Conservation (phyloP, 2,888 invertebrate genomes). For the Metalampra italica region DNA sequence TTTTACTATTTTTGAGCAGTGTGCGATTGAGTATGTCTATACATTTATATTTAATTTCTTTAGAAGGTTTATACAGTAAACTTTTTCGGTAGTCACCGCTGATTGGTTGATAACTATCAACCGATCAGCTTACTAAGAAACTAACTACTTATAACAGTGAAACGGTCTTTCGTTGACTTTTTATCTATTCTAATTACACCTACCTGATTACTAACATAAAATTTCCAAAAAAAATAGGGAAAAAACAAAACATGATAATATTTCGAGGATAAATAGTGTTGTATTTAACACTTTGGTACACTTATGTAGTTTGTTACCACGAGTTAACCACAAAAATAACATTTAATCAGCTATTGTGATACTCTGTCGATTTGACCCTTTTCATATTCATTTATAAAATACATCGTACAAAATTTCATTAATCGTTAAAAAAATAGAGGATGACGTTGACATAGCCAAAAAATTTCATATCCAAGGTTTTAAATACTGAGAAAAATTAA, state of each 20-base stretch:
- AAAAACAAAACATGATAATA: neutral
- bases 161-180: neutral
- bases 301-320: constrained; percentile 40
- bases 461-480: too few species aligned
- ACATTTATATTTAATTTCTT: too few species aligned
- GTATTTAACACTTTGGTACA: constrained; percentile 9
- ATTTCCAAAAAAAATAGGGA: neutral
- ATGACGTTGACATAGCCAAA: too few species aligned
- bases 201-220: neutral
- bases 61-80: too few species aligned
- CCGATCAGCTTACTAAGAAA: neutral
- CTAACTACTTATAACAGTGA: neutral
- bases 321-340: constrained; percentile 48
- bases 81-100: too few species aligned
- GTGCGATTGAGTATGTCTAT: too few species aligned
- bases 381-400: too few species aligned
- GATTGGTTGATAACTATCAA: too few species aligned
- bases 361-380: constrained; percentile 23
- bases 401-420: too few species aligned
- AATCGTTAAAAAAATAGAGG: too few species aligned
- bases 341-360: constrained; percentile 23
- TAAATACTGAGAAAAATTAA: too few species aligned
- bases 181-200: neutral
- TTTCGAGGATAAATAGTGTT: neutral
- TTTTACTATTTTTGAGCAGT: too few species aligned